Percentiles rank a stretch among this genome's conserved stretches.
These are phyloP conservation scores for Pseudopipra pipra DNA, from an alignment of 2,113 vertebrate species.

Conservation along the genomic window DNA sequence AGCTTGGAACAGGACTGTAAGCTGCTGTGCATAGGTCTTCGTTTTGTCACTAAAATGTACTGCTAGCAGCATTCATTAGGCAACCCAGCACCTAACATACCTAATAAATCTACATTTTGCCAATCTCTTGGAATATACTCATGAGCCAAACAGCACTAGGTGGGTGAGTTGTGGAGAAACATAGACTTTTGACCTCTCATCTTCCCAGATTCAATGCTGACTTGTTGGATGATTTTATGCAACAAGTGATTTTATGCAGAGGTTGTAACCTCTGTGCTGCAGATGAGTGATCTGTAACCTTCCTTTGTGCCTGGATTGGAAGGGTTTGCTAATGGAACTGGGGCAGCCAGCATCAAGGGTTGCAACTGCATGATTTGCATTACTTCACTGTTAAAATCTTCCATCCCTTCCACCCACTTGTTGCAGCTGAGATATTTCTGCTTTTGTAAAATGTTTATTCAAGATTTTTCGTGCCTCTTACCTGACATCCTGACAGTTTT, in stretches of 20 bases:
- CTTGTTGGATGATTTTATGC: neutral
- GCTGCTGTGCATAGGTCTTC: rapidly evolving
- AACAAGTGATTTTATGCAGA: no score
- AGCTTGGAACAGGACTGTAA: neutral
- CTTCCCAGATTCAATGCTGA: neutral
- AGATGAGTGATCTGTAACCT: neutral
- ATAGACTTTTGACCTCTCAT: neutral
- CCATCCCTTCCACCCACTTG: neutral
- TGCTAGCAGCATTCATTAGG: neutral
- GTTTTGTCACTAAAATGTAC: neutral
- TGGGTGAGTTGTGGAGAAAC: neutral
- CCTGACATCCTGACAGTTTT: neutral
- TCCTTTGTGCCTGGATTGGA: neutral
- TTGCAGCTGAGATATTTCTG: neutral
- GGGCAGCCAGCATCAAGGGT: neutral
- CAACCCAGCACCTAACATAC: neutral
- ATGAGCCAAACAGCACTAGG: neutral
- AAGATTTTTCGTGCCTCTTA: neutral
- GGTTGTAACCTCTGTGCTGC: neutral
- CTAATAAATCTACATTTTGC: neutral
- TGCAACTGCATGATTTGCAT: neutral
- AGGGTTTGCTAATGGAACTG: neutral
- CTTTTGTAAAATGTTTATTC: neutral
- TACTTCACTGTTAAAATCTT: neutral
- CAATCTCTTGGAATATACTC: neutral